Percentiles rank a stretch among this genome's conserved stretches.
Conservation (phyloP, 1,140 invertebrate genomes). For the Zaprionus ornatus region DNA sequence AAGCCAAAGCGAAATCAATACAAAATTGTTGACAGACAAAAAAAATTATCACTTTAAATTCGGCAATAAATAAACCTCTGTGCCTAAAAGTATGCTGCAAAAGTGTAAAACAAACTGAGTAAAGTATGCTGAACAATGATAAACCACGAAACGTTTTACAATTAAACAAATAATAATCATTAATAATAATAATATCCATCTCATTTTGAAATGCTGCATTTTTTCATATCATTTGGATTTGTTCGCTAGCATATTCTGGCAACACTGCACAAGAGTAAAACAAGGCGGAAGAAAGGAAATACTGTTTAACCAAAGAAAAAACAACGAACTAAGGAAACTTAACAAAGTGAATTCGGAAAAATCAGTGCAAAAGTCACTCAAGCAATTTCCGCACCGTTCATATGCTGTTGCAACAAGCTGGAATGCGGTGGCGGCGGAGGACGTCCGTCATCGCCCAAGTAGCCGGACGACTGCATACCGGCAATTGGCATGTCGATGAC, state of each 20-base stretch:
- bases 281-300: background rate
- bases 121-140: background rate
- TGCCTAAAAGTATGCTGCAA: constrained; percentile 30
- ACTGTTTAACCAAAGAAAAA: background rate
- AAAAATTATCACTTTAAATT: background rate
- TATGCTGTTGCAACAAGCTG: constrained; percentile 89
- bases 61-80: constrained; percentile 1
- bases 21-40: background rate
- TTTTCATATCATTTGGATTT: too few species aligned
- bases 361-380: constrained; percentile 20
- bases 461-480: constrained; percentile 50
- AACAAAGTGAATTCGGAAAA: constrained; percentile 32
- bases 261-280: background rate
- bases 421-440: constrained; percentile 88
- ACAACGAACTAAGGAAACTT: constrained; percentile 34
- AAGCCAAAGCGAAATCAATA: constrained; percentile 13
- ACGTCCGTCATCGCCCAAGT: constrained; percentile 86
- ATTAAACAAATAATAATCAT: too few species aligned
- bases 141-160: too few species aligned
- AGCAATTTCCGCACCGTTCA: constrained; percentile 85
- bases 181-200: too few species aligned
- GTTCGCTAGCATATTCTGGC: too few species aligned
- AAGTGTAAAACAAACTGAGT: background rate
- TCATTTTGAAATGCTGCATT: too few species aligned
- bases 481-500: constrained; percentile 66